Evolutionary conservation across 2,113 vertebrate species (phyloP), one percentile per base, ranked within the genome.

Genomic region (Ardeotis arabs): DNA sequence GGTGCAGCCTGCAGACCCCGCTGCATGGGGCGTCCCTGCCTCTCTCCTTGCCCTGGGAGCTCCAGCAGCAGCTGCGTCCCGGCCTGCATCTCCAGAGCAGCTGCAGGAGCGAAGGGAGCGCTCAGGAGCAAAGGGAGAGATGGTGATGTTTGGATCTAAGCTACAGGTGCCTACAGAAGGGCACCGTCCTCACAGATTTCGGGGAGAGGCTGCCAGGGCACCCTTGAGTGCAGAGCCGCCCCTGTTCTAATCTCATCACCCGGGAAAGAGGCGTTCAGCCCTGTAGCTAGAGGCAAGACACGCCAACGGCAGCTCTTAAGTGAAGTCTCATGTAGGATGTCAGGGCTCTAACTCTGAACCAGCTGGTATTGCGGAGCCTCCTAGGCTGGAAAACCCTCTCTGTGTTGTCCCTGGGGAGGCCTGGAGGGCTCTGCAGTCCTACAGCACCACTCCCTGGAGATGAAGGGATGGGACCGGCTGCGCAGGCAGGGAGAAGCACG

Each of bases 391-490:
- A 81, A 80, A 12, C 3, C 58, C 41, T 33, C 69, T n/a, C 31
- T 44, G 12, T 31, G 2, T 3, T 5, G 23, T 52, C 58, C 29
- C 21, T 45, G 19, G 44, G 50, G 14, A 81, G 8, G 12, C 9
- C 19, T 55, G 37, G 58, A 82, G 70, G 63, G 59, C 91, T 94
- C 41, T 8, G 52, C 91, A 24, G 89, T 89, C 56, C 95, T 84
- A 9, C 5, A 96, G 96, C 96, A 60, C 94, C 95, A 37, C 95
- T 49, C 60, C 58, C 89, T 96, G 96, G 96, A 87, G 62, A 37
- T 2, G 69, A 14, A 68, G 76, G 76, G 76, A 75, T n/a, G 76
- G 79, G 24, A 77, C 17, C 0, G 2, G 53, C 24, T 33, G n/a
- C 7, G 49, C n/a, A 56, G 67, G 14, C 52, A 8, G 66, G 63